Percentiles rank a stretch among this genome's conserved stretches.
These are phyloP conservation scores for Temnothorax rugatulus DNA, from an alignment of 2,888 invertebrate species.

Conservation along the genomic window DNA sequence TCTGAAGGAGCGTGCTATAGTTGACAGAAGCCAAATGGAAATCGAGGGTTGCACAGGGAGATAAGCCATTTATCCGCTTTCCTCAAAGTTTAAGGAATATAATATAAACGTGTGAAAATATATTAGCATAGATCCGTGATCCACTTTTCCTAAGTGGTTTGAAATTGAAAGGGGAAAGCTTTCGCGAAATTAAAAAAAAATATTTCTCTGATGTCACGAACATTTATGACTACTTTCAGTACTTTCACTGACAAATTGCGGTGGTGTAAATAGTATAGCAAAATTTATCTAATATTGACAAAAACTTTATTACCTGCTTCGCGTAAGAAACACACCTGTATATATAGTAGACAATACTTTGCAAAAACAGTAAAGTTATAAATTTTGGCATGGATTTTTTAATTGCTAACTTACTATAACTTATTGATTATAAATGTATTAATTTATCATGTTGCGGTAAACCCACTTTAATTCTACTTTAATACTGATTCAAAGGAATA, in stretches of 20 bases:
- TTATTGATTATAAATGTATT: not conserved
- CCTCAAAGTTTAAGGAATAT: slow-evolving; percentile 30
- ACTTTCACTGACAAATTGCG: not conserved
- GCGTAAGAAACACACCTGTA: not conserved
- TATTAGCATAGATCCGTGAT: slow-evolving; percentile 23
- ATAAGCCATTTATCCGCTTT: slow-evolving; percentile 43
- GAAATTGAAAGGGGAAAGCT: not conserved
- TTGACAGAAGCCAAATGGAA: slow-evolving; percentile 46
- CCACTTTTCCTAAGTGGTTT: not conserved
- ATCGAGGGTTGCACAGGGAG: slow-evolving; percentile 19
- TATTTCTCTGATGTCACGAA: not conserved
- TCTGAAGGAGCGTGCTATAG: not conserved
- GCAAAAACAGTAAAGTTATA: not conserved
- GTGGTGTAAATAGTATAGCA: not conserved
- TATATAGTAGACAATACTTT: not conserved
- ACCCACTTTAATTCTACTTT: no score
- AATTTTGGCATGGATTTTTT: not conserved
- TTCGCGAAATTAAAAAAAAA: not conserved
- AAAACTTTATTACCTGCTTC: not conserved
- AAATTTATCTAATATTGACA: not conserved
- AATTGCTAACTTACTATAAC: not conserved
- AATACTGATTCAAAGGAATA: no score
- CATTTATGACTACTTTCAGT: not conserved
- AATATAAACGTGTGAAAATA: slow-evolving; percentile 41
- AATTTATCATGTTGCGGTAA: no score